These are phyloP conservation scores for Leucosticte australis DNA, from an alignment of 2,113 vertebrate species.

Conservation along the genomic window DNA sequence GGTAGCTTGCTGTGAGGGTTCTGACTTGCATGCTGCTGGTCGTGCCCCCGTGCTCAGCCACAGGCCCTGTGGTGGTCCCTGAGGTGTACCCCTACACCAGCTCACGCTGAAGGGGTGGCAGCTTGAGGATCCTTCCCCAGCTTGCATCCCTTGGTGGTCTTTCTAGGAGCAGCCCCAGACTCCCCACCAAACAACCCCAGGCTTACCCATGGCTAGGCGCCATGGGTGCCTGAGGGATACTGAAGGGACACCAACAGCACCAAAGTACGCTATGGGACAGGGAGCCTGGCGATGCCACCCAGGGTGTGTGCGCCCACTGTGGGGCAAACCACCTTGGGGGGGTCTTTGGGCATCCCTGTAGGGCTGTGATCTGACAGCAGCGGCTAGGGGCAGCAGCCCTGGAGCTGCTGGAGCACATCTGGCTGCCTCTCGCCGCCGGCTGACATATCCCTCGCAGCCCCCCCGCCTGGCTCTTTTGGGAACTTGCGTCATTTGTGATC, in stretches of 20 bases:
- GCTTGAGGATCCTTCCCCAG: background rate
- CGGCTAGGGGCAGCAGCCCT: background rate
- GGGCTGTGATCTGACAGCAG: background rate
- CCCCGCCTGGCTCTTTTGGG: background rate
- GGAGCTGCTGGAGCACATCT: background rate
- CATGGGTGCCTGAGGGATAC: too few species aligned
- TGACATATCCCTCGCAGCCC: background rate
- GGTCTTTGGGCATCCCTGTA: too few species aligned
- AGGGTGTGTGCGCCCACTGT: fast-evolving
- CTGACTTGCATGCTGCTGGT: background rate
- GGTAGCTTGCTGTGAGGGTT: fast-evolving
- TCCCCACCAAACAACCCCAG: fast-evolving
- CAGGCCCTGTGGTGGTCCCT: fast-evolving
- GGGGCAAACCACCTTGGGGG: background rate
- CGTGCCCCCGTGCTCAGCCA: fast-evolving
- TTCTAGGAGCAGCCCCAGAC: background rate
- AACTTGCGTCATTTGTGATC: constrained; percentile 50
- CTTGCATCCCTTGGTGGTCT: background rate
- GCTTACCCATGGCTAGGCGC: background rate
- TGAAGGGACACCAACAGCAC: background rate
- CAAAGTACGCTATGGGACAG: background rate
- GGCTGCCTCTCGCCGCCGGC: background rate
- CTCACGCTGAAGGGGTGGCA: background rate
- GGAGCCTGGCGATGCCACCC: fast-evolving
- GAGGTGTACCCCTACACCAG: too few species aligned